These are phyloP conservation scores for Theonella swinhoei DNA, from an alignment of 37 sponge, comb jelly and placozoan genomes.

Conservation along the genomic window DNA sequence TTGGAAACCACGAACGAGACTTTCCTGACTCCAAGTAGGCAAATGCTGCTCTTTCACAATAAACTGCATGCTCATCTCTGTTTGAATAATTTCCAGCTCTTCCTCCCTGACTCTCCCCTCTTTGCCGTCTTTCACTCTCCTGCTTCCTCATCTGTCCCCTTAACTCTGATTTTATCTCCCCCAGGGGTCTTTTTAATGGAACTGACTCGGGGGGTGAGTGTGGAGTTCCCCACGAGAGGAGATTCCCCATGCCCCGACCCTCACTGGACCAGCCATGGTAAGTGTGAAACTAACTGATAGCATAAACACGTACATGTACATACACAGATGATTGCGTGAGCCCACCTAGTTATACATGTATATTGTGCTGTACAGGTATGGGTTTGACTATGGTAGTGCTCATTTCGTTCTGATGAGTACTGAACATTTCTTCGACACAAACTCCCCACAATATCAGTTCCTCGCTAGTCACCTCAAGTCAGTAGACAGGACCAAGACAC, in stretches of 20 bases:
- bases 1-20: slow-evolving; percentile 85
- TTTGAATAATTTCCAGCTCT: neutral
- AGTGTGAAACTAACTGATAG: neutral
- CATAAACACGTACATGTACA: neutral
- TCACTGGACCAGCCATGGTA: slow-evolving; percentile 61
- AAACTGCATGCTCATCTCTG: neutral
- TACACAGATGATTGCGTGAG: neutral
- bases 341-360: too few species aligned
- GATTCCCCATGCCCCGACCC: slow-evolving; percentile 78
- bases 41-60: neutral
- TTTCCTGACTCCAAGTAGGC: slow-evolving; percentile 51
- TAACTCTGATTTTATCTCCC: too few species aligned
- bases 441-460: slow-evolving; percentile 46
- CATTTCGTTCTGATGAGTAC: slow-evolving; percentile 86
- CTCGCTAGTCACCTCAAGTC: slow-evolving; percentile 51
- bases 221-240: slow-evolving; percentile 68
- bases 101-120: neutral
- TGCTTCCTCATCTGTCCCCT: too few species aligned
- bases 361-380: slow-evolving; percentile 53
- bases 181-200: slow-evolving; percentile 5
- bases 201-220: slow-evolving; percentile 86
- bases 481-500: slow-evolving; percentile 72
- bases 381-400: slow-evolving; percentile 71
- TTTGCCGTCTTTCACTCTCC: neutral
- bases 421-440: slow-evolving; percentile 57